Evolutionary conservation across 2,113 vertebrate species (phyloP), one percentile per base, ranked within the genome.

Genomic region (Vulpes ferrilata): DNA sequence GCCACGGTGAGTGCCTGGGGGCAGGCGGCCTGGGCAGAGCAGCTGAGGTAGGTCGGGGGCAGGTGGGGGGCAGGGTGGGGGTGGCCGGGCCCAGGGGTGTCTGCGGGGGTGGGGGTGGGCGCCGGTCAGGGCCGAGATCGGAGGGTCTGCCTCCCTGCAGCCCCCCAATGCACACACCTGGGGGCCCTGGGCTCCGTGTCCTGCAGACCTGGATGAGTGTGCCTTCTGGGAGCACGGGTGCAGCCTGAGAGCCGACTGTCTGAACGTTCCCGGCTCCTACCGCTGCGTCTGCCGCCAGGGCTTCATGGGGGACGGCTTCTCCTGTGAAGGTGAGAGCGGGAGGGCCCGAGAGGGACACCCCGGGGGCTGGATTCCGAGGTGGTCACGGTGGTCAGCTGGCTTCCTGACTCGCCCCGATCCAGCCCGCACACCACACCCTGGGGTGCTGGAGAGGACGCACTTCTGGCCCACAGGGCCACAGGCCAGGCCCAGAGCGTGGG

Each of bases 261-360:
- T 99, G 92, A 99, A 99, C 97, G 99, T 99, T 0, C 99, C 99
- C 0, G 99, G 99, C n/a, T 99, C 99, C 1, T 99, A 99, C 97
- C 99, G 98, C 98, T 99, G 99, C 2, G 93, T 99, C 73, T 99
- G 99, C 98, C 99, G 96, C 73, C 99, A 99, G 0, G 99, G 99
- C 85, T 99, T 99, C 97, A 98, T 98, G 0, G 99, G 99, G 2
- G 99, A 99, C 0, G 99, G 99, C 30, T 99, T 99, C 97, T 99
- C 99, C 90, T 99, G 99, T 96, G 99, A 99, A 2, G 99, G 99
- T 99, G 96, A 97, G 98, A 17, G 2, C 1, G 0, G 57, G 11
- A 1, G 13, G 0, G 65, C 4, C 62, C 2, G 0, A 0, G 3
- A 35, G 65, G 65, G 23, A 4, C 11, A 62, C n/a, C 51, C 2